Conservation (phyloP, 2,888 invertebrate species). For the Criorhina ranunculi region DNA sequence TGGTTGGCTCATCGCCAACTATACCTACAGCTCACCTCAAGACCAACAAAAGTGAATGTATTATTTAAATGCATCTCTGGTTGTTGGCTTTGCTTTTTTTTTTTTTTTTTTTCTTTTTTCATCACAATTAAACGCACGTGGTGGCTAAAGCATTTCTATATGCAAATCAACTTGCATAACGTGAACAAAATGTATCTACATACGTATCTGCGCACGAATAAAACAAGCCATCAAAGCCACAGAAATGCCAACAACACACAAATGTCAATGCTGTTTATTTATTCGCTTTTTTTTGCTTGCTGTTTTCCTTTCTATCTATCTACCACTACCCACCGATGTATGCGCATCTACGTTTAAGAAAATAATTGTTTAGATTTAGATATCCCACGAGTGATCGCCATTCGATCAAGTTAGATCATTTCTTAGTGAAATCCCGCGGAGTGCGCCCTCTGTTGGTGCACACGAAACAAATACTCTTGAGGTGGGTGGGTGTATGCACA, state of each 20-base stretch:
- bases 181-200: constrained; percentile 31
- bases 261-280: constrained; percentile 66
- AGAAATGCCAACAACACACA: constrained; percentile 73
- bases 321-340: constrained; percentile 15
- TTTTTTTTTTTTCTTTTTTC: constrained; percentile 23
- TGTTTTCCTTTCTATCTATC: constrained; percentile 14
- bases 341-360: constrained; percentile 28
- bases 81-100: background rate
- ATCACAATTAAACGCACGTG: constrained; percentile 75
- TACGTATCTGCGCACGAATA: constrained; percentile 65
- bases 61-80: constrained; percentile 37
- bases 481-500: constrained; percentile 58
- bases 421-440: constrained; percentile 33
- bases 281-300: constrained; percentile 30
- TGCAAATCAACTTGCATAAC: constrained; percentile 75
- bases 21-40: constrained; percentile 49
- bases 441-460: background rate
- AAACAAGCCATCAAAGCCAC: constrained; percentile 61
- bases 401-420: constrained; percentile 70
- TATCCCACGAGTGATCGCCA: constrained; percentile 59
- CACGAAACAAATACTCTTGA: background rate
- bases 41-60: constrained; percentile 73
- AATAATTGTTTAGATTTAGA: constrained; percentile 41
- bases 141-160: constrained; percentile 68
- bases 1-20: constrained; percentile 58